A percentile compares a stretch with the other conserved stretches of the same genome.
phyloP scores from a whole-genome alignment of 2,797 vertebrate genomes.

The Buphagus erythrorhynchus region DNA sequence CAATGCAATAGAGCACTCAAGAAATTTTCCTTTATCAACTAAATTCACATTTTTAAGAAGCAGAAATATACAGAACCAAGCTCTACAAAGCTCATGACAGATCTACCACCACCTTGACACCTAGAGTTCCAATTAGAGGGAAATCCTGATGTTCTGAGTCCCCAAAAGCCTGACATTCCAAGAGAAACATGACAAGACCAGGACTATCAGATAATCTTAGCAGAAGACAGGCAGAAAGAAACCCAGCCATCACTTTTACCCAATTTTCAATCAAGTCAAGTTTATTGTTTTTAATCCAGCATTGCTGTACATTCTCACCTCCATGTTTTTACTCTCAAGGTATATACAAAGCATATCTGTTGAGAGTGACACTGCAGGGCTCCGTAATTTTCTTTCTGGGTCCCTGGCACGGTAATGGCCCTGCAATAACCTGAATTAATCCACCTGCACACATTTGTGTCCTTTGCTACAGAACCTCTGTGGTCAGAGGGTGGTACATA shows the following conservation, averaged over 20 bases:
- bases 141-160: neutral
- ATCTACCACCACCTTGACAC: neutral
- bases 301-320: neutral
- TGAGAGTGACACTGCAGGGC: neutral
- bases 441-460: accelerated
- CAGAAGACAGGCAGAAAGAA: neutral
- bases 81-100: neutral
- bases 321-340: neutral
- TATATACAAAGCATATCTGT: neutral
- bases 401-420: neutral
- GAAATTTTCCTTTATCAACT: neutral
- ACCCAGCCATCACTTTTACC: neutral
- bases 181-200: neutral
- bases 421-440: neutral
- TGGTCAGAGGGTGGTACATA: neutral
- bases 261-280: neutral
- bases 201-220: neutral
- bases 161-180: neutral
- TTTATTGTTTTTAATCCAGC: neutral
- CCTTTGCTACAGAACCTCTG: neutral
- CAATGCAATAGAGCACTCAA: neutral
- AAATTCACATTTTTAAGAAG: neutral
- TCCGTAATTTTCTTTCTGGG: neutral
- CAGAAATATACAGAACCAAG: neutral
- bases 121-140: neutral